Evolutionary conservation across 1,140 invertebrate genomes (phyloP), one percentile per base, ranked within the genome.

Genomic region (Akabosia matsudoensis): DNA sequence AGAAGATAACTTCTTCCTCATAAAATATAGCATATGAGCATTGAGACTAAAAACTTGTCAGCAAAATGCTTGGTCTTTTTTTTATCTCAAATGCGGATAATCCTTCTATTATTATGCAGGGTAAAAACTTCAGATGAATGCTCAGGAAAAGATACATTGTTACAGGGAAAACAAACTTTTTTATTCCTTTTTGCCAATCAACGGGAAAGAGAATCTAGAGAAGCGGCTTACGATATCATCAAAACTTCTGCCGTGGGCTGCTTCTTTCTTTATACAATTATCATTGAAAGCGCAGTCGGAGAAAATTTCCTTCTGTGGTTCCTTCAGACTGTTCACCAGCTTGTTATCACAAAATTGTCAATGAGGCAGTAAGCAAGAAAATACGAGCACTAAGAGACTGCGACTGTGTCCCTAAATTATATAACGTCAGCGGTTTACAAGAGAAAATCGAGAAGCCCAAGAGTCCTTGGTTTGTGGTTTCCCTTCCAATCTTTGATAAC

Each of bases 401-500:
- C n/a, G n/a, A n/a, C n/a, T n/a, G n/a, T n/a, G n/a, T n/a, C n/a
- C n/a, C n/a, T n/a, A n/a, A n/a, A n/a, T n/a, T n/a, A 45, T 7
- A 45, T 7, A 4, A 64, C 4, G 10, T 71, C 70, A 16, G 18
- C 33, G 33, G 18, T 31, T 3, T 28, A 24, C 70, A 71, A 71
- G 18, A 31, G 26, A 37, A 31, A 73, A 16, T 10, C 3, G 31
- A 56, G 54, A 13, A 56, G 54, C n/a, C n/a, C n/a, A n/a, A n/a
- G n/a, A n/a, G 61, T 67, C 30, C 31, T 67, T 30, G 7, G 61
- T 31, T 67, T 67, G 3, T 30, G 10, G 61, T 31, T 31, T 4
- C 10, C 26, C 61, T 28, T 67, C 61, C 30, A 67, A 28, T 67
- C 30, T 67, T 67, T 67, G 61, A 67, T 67, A 67, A 67, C 61